These are phyloP conservation scores for Sinocyclocheilus anshuiensis DNA, from an alignment of 2,113 vertebrate genomes.

Conservation along the genomic window DNA sequence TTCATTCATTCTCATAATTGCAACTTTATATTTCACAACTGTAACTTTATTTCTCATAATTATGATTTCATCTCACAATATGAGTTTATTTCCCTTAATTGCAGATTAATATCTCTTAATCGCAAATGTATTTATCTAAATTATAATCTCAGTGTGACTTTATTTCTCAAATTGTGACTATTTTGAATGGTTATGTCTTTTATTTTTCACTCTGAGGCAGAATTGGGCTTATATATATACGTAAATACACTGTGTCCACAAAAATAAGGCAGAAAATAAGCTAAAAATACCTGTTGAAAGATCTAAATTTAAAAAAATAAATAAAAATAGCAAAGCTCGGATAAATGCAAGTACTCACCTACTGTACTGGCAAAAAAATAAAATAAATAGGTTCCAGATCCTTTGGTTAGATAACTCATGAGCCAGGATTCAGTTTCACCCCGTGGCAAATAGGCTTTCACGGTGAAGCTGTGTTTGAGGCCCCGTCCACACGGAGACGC, in stretches of 20 bases:
- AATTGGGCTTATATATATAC: not conserved
- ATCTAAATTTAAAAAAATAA: not conserved
- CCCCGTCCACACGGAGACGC: no score
- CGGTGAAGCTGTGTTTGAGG: constrained; percentile 1
- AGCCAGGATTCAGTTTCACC: constrained; percentile 14
- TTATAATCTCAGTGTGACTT: not conserved
- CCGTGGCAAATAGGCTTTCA: not conserved
- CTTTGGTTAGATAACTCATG: not conserved
- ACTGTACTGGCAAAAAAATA: not conserved
- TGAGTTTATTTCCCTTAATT: not conserved
- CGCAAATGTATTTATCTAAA: not conserved
- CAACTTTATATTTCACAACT: no score
- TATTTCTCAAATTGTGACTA: not conserved
- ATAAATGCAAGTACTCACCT: not conserved
- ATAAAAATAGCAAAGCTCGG: constrained; percentile 15
- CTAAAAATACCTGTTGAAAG: not conserved
- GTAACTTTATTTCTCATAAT: not conserved
- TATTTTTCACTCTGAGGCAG: not conserved
- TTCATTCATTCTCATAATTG: no score
- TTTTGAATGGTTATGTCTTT: not conserved
- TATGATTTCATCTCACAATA: not conserved
- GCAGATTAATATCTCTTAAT: not conserved
- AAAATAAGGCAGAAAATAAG: constrained; percentile 4
- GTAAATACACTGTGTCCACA: not conserved
- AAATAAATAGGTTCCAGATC: not conserved